Percentiles rank a stretch among this genome's conserved stretches.
phyloP scores from a whole-genome alignment of 2,888 invertebrate genomes.

The Sarcophaga carnaria region DNA sequence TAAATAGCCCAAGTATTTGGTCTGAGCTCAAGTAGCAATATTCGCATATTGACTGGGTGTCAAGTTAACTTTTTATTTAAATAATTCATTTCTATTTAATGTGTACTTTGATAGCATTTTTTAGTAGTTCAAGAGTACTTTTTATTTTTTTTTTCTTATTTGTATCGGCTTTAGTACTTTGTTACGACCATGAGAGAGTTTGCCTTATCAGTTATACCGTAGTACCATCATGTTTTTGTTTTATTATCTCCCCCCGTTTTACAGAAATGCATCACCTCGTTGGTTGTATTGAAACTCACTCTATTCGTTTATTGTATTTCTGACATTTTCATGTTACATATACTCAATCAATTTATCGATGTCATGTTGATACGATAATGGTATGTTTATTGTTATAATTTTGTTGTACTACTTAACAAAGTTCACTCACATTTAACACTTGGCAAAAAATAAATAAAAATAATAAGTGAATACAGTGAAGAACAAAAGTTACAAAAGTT shows the following conservation, averaged over 20 bases:
- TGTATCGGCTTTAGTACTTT: not conserved
- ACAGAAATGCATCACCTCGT: not conserved
- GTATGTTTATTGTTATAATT: conserved; percentile 31
- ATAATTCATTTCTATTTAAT: conserved; percentile 53
- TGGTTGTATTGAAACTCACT: not conserved
- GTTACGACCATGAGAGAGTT: not conserved
- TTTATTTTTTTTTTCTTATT: conserved; percentile 38
- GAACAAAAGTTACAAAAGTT: not conserved
- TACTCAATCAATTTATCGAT: conserved; percentile 19
- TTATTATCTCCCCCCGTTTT: too few relatives aligned
- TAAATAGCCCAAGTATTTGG: conserved; percentile 7
- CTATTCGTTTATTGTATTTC: conserved; percentile 10
- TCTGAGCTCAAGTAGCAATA: not conserved
- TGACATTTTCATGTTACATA: conserved; percentile 44
- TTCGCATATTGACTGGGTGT: conserved; percentile 13
- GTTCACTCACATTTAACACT: conserved; percentile 63
- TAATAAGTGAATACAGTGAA: conserved; percentile 7
- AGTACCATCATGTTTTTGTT: too few relatives aligned
- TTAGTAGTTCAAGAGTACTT: conserved; percentile 53
- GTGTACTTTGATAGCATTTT: conserved; percentile 44
- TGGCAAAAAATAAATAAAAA: conserved; percentile 19
- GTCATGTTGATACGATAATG: conserved; percentile 36
- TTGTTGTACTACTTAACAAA: conserved; percentile 41
- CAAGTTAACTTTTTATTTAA: conserved; percentile 22
- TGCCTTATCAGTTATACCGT: not conserved